phyloP scores from a whole-genome alignment of 2,888 invertebrate genomes.

The Xanthia togata region DNA sequence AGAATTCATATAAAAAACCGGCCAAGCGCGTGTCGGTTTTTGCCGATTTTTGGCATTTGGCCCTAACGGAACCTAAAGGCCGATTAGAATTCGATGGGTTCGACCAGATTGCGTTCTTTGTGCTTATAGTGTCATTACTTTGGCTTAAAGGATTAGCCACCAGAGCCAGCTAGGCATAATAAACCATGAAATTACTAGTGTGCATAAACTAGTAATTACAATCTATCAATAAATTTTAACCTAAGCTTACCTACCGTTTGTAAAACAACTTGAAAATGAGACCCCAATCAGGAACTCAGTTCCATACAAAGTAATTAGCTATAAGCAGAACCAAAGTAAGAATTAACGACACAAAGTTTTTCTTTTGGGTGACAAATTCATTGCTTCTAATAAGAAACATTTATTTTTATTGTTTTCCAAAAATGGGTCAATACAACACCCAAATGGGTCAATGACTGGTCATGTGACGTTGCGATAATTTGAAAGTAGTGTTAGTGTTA shows the following conservation, averaged over 20 bases:
- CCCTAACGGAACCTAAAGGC: not conserved
- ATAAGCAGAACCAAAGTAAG: not conserved
- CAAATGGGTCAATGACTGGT: not conserved
- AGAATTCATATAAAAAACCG: constrained; percentile 52
- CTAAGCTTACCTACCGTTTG: not conserved
- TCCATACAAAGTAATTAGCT: not conserved
- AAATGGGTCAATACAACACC: not conserved
- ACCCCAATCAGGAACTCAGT: not conserved
- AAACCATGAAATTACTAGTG: not conserved
- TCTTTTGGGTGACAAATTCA: not conserved
- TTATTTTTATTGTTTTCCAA: not conserved
- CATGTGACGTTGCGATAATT: constrained; percentile 5
- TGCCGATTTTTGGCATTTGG: not conserved
- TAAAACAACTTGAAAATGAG: not conserved
- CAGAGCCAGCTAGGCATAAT: constrained; percentile 62
- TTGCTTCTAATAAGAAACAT: not conserved
- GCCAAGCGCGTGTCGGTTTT: not conserved
- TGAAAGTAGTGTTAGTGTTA: not conserved
- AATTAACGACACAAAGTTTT: not conserved
- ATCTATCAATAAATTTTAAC: not conserved
- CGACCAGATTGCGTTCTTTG: constrained; percentile 68
- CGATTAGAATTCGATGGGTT: constrained; percentile 63
- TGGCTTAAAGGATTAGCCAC: constrained; percentile 70
- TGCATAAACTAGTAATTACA: not conserved
- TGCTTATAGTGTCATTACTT: constrained; percentile 72